Percentiles rank a stretch among this genome's conserved stretches.
These are phyloP conservation scores for Rhagophthalmus giganteus DNA, from an alignment of 2,888 invertebrate genomes.

Conservation along the genomic window DNA sequence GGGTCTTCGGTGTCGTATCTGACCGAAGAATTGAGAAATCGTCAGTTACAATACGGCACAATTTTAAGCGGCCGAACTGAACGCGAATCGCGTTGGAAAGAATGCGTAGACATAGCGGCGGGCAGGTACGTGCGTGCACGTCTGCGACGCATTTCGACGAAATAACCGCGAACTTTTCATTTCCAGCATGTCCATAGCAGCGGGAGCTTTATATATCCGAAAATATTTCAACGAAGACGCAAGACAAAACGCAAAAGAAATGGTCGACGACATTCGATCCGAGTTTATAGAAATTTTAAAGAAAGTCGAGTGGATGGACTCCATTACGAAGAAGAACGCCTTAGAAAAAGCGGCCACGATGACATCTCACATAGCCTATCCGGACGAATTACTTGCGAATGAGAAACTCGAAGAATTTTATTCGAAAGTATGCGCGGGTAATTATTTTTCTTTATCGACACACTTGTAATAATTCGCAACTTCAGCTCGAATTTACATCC, in stretches of 20 bases:
- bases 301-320: slow-evolving; percentile 92
- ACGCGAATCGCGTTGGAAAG: slow-evolving; percentile 88
- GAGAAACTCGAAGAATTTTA: slow-evolving; percentile 80
- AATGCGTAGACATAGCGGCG: slow-evolving; percentile 80
- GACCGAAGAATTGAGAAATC: slow-evolving; percentile 73
- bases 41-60: slow-evolving; percentile 80
- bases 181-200: slow-evolving; percentile 73
- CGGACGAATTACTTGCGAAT: slow-evolving; percentile 83
- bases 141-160: too few relatives aligned
- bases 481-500: slow-evolving; percentile 70
- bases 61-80: slow-evolving; percentile 82
- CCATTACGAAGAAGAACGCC: slow-evolving; percentile 73
- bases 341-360: slow-evolving; percentile 80
- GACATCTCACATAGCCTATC: slow-evolving; percentile 90
- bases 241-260: slow-evolving; percentile 80
- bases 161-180: too few relatives aligned
- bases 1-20: slow-evolving; percentile 80
- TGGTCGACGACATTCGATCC: slow-evolving; percentile 82
- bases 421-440: slow-evolving; percentile 63
- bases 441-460: too few relatives aligned
- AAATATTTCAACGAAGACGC: slow-evolving; percentile 86
- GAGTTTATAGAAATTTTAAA: slow-evolving; percentile 81
- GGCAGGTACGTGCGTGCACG: too few relatives aligned
- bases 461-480: too few relatives aligned
- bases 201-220: slow-evolving; percentile 84